Percentiles rank a stretch among this genome's conserved stretches.
phyloP scores from a whole-genome alignment of 2,888 invertebrate species.

The Oscheius myriophilus region DNA sequence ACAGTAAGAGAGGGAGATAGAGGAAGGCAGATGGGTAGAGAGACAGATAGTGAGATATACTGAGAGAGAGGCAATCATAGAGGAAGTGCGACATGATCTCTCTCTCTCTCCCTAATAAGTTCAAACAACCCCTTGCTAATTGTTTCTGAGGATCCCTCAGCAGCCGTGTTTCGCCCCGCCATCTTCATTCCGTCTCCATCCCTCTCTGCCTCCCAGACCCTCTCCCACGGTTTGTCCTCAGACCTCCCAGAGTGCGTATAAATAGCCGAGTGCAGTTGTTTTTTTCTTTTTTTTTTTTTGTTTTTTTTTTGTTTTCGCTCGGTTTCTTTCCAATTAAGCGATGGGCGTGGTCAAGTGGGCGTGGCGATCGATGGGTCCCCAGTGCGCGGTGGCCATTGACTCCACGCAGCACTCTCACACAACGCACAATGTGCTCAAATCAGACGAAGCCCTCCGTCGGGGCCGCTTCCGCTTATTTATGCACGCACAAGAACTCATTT shows the following conservation, averaged over 20 bases:
- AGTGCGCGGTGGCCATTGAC: slow-evolving; percentile 24
- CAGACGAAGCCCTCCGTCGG: not conserved
- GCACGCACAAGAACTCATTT: too few relatives aligned
- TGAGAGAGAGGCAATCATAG: too few relatives aligned
- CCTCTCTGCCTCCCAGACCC: not conserved
- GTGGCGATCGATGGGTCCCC: slow-evolving; percentile 7
- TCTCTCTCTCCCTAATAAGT: slow-evolving; percentile 3
- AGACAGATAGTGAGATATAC: too few relatives aligned
- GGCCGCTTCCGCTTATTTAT: too few relatives aligned
- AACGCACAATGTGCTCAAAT: slow-evolving; percentile 22
- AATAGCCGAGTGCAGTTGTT: not conserved
- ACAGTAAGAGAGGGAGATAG: too few relatives aligned
- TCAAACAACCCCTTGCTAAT: slow-evolving; percentile 13
- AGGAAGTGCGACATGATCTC: too few relatives aligned
- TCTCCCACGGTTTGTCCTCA: not conserved
- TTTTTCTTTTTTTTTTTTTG: not conserved
- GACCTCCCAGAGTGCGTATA: not conserved
- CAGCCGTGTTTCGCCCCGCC: slow-evolving; percentile 25
- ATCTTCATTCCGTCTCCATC: too few relatives aligned
- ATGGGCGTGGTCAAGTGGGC: slow-evolving; percentile 22
- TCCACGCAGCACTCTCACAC: slow-evolving; percentile 8
- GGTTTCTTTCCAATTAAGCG: slow-evolving; percentile 24
- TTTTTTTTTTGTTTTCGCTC: too few relatives aligned
- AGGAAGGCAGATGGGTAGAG: too few relatives aligned
- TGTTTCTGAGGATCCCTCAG: slow-evolving; percentile 29